Evolutionary conservation across 2,113 vertebrate genomes (phyloP).

Genomic region (Tichodroma muraria): DNA sequence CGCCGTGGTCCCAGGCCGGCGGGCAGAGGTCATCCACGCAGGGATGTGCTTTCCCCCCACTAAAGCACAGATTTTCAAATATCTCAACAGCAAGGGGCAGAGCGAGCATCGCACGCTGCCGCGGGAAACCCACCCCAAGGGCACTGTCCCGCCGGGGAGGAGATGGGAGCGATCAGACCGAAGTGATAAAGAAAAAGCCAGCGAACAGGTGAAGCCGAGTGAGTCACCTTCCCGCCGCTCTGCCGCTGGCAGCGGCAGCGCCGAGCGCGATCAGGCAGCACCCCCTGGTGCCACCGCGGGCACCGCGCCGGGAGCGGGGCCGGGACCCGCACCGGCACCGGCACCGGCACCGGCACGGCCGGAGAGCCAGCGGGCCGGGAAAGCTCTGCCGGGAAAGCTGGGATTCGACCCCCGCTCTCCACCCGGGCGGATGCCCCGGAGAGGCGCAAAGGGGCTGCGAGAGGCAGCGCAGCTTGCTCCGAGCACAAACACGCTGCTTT

Average conservation of each 20-base stretch:
- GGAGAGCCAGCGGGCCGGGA: neutral
- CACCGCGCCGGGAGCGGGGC: too few relatives aligned
- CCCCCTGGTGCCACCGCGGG: slow-evolving; percentile 63
- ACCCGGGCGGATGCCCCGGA: fast-evolving
- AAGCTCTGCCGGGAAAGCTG: neutral
- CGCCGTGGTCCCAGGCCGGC: neutral
- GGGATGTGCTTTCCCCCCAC: neutral
- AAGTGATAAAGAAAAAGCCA: fast-evolving
- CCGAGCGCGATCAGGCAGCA: slow-evolving; percentile 26
- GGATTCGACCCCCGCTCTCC: neutral
- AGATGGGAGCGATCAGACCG: neutral
- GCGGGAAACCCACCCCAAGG: neutral
- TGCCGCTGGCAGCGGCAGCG: neutral
- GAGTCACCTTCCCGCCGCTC: neutral
- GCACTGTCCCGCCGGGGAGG: neutral
- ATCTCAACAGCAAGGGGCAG: neutral
- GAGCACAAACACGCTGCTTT: fast-evolving
- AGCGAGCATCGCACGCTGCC: neutral
- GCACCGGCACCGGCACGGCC: neutral
- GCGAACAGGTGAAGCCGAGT: neutral
- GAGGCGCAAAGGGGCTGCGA: fast-evolving
- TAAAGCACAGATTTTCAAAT: neutral
- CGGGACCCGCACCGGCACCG: too few relatives aligned
- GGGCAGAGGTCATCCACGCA: neutral
- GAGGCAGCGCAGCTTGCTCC: neutral